These are phyloP conservation scores for Drosophila testacea DNA, from an alignment of 2,888 invertebrate genomes.

Conservation along the genomic window DNA sequence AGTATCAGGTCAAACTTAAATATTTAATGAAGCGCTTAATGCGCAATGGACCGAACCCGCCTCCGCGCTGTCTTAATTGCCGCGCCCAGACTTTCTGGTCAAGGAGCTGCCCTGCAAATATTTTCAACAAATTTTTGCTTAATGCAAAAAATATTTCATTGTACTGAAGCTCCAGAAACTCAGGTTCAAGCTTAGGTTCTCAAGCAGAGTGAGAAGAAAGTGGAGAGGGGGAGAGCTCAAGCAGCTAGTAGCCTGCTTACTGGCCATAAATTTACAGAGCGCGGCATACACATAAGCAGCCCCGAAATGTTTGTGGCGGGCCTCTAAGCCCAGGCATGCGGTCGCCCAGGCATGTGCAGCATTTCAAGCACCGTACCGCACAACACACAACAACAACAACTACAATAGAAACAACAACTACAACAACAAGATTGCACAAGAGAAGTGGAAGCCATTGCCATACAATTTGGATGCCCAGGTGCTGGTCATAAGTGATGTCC, in stretches of 20 bases:
- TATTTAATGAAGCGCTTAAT: conserved; percentile 82
- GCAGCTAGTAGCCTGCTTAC: conserved; percentile 45
- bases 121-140: conserved; percentile 79
- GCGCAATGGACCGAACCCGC: conserved; percentile 51
- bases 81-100: conserved; percentile 54
- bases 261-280: conserved; percentile 64
- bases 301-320: conserved; percentile 77
- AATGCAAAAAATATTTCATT: conserved; percentile 81
- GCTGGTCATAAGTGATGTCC: conserved; percentile 44
- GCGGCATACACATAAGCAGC: conserved; percentile 62
- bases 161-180: conserved; percentile 26
- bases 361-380: conserved; percentile 72
- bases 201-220: background rate
- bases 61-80: conserved; percentile 65
- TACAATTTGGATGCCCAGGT: conserved; percentile 59
- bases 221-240: background rate
- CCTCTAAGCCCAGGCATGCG: conserved; percentile 78
- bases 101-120: conserved; percentile 67
- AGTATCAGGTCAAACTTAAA: conserved; percentile 76
- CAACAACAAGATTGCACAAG: conserved; percentile 54
- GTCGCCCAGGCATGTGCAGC: conserved; percentile 79
- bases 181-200: conserved; percentile 1
- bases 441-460: conserved; percentile 64
- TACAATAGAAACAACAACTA: conserved; percentile 9
- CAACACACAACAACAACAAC: conserved; percentile 12